Evolutionary conservation across 2,888 invertebrate species (phyloP).

Genomic region (Lasius fuliginosus): DNA sequence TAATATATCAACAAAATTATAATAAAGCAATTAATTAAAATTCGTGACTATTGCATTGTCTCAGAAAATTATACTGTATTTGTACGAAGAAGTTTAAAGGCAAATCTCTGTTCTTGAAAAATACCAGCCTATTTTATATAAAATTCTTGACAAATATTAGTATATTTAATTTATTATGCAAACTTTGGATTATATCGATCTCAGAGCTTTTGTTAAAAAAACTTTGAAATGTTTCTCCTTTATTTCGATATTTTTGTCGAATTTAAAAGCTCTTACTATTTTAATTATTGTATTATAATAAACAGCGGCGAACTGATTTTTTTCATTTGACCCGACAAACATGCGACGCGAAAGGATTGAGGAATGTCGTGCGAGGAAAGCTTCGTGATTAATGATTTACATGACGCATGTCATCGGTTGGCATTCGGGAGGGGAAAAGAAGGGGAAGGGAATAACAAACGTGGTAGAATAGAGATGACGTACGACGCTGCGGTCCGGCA

Average conservation of each 20-base stretch:
- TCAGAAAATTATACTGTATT: too few species aligned
- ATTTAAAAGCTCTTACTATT: neutral
- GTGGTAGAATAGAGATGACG: slow-evolving; percentile 67
- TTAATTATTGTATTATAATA: neutral
- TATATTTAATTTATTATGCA: too few species aligned
- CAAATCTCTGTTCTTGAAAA: too few species aligned
- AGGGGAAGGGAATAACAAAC: slow-evolving; percentile 63
- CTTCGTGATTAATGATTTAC: slow-evolving; percentile 76
- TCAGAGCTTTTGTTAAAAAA: too few species aligned
- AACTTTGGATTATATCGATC: too few species aligned
- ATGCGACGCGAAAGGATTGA: slow-evolving; percentile 42
- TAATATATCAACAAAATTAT: too few species aligned
- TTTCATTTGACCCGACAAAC: neutral
- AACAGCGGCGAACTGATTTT: slow-evolving; percentile 9
- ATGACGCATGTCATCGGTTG: slow-evolving; percentile 65
- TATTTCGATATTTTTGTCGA: too few species aligned
- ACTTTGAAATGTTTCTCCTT: too few species aligned
- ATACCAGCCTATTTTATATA: too few species aligned
- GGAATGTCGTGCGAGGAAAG: slow-evolving; percentile 55
- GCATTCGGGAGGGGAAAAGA: neutral
- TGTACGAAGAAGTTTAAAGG: too few species aligned
- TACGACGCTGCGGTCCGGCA: slow-evolving; percentile 70
- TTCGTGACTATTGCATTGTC: too few species aligned
- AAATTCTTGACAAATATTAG: too few species aligned
- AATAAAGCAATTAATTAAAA: neutral